phyloP scores from a whole-genome alignment of 2,888 invertebrate species.

The Sicus ferrugineus region DNA sequence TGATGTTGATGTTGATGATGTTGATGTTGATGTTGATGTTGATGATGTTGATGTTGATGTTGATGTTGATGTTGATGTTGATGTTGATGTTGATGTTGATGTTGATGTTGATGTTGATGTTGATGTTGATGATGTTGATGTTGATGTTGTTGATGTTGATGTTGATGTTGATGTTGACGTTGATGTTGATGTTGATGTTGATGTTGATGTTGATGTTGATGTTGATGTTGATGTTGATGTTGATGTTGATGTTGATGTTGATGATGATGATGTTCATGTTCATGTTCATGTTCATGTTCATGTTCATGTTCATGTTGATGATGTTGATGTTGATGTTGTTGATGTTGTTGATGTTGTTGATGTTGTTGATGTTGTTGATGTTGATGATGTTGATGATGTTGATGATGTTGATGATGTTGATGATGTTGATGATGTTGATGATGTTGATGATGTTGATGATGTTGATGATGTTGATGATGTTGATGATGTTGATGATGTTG shows the following conservation, averaged over 20 bases:
- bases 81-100: slow-evolving; percentile 29
- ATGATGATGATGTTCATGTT: slow-evolving; percentile 18
- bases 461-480: neutral
- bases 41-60: slow-evolving; percentile 23
- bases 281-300: slow-evolving; percentile 14
- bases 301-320: slow-evolving; percentile 24
- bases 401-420: neutral
- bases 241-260: slow-evolving; percentile 28
- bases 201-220: slow-evolving; percentile 28
- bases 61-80: slow-evolving; percentile 27
- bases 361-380: neutral
- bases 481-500: neutral
- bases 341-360: neutral
- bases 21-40: slow-evolving; percentile 28
- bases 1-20: slow-evolving; percentile 25
- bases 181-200: too few relatives aligned
- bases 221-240: slow-evolving; percentile 28
- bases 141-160: too few relatives aligned
- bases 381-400: neutral
- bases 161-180: too few relatives aligned
- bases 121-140: slow-evolving; percentile 26
- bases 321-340: neutral
- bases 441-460: neutral
- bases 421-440: neutral
- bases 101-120: slow-evolving; percentile 24